These are phyloP conservation scores for Mormyrus lacerda DNA, from an alignment of 2,113 vertebrate species.

Conservation along the genomic window DNA sequence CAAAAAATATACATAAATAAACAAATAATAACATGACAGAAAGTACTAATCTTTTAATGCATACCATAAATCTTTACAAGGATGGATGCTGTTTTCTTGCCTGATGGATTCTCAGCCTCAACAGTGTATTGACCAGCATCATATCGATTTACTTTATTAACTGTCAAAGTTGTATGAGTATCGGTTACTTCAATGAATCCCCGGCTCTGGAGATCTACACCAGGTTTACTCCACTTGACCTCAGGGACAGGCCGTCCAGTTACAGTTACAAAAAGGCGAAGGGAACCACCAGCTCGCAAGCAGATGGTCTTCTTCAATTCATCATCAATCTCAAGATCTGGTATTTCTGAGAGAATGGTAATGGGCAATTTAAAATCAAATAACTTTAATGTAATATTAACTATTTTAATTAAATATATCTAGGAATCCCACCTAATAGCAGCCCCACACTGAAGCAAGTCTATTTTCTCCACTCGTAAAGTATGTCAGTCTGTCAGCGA, in stretches of 20 bases:
- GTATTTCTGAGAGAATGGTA: constrained; percentile 69
- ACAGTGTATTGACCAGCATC: constrained; percentile 92
- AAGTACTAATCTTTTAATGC: constrained; percentile 29
- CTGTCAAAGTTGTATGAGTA: constrained; percentile 77
- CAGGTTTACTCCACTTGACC: constrained; percentile 86
- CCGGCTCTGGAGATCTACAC: constrained; percentile 76
- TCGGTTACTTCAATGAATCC: constrained; percentile 86
- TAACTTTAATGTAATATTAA: not conserved
- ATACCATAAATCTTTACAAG: constrained; percentile 93
- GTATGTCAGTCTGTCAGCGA: not conserved
- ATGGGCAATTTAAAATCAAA: not conserved
- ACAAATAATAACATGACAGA: not conserved
- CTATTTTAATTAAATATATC: not conserved
- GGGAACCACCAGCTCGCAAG: constrained; percentile 79
- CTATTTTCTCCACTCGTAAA: not conserved
- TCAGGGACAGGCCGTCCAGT: constrained; percentile 80
- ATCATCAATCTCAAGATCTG: constrained; percentile 89
- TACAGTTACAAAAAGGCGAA: constrained; percentile 79
- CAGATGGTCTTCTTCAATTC: constrained; percentile 92
- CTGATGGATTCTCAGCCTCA: constrained; percentile 87
- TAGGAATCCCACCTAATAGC: not conserved
- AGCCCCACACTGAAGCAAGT: not conserved
- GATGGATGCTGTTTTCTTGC: constrained; percentile 87
- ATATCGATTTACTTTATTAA: constrained; percentile 93
- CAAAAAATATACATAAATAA: constrained; percentile 5